Base-by-base conservation (phyloP, 2,797 vertebrate species). In the Gymnothorax javanicus region DNA sequence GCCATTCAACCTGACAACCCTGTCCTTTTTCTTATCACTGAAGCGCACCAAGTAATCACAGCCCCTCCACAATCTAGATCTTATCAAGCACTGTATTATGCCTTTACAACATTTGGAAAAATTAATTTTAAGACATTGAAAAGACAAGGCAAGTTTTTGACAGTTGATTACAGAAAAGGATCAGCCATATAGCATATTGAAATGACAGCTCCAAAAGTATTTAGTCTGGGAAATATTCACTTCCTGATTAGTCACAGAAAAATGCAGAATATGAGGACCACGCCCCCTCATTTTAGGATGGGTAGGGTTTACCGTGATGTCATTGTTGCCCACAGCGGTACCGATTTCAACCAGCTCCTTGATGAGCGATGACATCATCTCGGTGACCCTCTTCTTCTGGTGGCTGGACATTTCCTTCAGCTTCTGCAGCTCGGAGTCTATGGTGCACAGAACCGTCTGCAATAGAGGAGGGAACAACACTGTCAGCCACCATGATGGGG, bases 341-440 rank as follows among this genome's bases (percentile, higher is more conserved):
- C 97, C 97, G 82, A 97, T 97, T 91, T 97, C 97, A 56, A 96
- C 95, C 88, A 97, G 95, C 89, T 97, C 97, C 92, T 97, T 97
- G 3, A 97, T 91, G 83, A 97, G 93, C 67, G 97, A 97, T 0
- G 97, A 96, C 97, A 97, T 97, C 97, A 97, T 97, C 91, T 97
- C 97, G 0, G 97, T 96, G 3, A 97, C 96, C 91, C 97, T 93
- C 90, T 97, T 97, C 89, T 97, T 97, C 90, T 97, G 97, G 91
- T 97, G 97, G 90, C 96, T 97, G 86, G 96, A 97, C 96, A 97
- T 97, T 92, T 97, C 97, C 90, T 97, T 97, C 27, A 97, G 94
- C 90, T 97, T 97, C 91, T 97, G 97, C 84, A 97, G 96, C 86
- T 97, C 97, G 43, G 96, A 95, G 92, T 97, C 97, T 92, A 97